Evolutionary conservation across 2,888 invertebrate genomes (phyloP).

Genomic region (Drosophila siamana): DNA sequence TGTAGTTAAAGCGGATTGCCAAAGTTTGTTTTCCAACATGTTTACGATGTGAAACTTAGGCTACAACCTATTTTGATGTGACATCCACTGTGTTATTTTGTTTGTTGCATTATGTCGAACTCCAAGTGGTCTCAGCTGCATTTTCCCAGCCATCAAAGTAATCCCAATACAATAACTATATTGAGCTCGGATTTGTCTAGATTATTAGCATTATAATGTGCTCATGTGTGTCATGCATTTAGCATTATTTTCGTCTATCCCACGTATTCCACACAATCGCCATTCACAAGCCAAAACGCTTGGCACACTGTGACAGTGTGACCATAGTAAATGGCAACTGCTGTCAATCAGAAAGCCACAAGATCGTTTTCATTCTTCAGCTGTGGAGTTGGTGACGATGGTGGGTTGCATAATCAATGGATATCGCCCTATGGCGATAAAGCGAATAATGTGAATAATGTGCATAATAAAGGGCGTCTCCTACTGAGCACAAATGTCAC

Average conservation of each 20-base stretch:
- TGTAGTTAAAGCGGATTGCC: neutral
- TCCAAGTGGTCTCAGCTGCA: neutral
- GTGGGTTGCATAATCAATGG: slow-evolving; percentile 42
- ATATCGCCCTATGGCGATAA: slow-evolving; percentile 2
- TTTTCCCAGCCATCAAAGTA: slow-evolving; percentile 16
- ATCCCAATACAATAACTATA: slow-evolving; percentile 4
- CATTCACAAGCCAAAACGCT: slow-evolving; percentile 31
- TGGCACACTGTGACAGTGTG: slow-evolving; percentile 15
- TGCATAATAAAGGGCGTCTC: slow-evolving; percentile 42
- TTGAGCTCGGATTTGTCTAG: neutral
- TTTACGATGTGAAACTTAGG: neutral
- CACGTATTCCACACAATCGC: slow-evolving; percentile 35
- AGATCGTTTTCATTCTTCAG: slow-evolving; percentile 38
- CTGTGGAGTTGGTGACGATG: slow-evolving; percentile 18
- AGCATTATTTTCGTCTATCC: slow-evolving; percentile 25
- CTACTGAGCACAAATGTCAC: slow-evolving; percentile 61
- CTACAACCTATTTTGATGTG: neutral
- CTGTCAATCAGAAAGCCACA: slow-evolving; percentile 16
- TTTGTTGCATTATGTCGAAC: neutral
- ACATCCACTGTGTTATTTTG: neutral
- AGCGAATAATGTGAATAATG: slow-evolving; percentile 18
- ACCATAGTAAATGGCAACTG: slow-evolving; percentile 3
- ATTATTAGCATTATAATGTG: slow-evolving; percentile 17
- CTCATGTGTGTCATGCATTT: slow-evolving; percentile 34
- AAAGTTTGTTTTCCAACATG: neutral